Base-by-base conservation (phyloP, 2,888 invertebrate genomes). In the Adelphocoris suturalis region DNA sequence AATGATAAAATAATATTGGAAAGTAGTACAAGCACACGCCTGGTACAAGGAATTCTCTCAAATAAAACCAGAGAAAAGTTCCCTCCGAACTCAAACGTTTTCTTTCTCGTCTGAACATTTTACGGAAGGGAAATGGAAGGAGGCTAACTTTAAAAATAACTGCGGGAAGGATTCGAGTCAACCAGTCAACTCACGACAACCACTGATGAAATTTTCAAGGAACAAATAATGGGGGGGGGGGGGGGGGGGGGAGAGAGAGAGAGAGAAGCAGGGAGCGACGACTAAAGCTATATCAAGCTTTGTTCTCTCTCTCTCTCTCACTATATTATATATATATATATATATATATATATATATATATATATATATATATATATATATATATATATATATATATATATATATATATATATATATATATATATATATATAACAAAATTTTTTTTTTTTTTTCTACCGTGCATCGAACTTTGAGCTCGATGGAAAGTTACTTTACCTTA, bases 221-320 rank as follows among this genome's bases (percentile, higher is more conserved):
- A 68, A 68, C 68, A 68, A 68, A 68, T 68, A 68, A 68, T 68
- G 68, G 68, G 68, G 23, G 68, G 68, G n/a, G n/a, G n/a, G n/a
- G n/a, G n/a, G n/a, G n/a, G n/a, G n/a, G n/a, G n/a, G n/a, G n/a
- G n/a, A n/a, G n/a, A n/a, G n/a, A 23, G 23, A 23, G 13, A 68
- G 9, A 19, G 23, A 68, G 23, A 68, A 23, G 11, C 68, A 23
- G 57, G 14, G n/a, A 57, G 37, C 37, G 37, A 13, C 52, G 14
- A 23, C 68, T 23, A 23, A 68, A 68, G 23, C 68, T 23, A 68
- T 68, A 68, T 7, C 68, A 23, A 23, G 68, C 68, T 68, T 4
- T 68, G 68, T 68, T 68, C 23, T 23, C 23, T 68, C 68, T 23
- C 37, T 7, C 37, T 37, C 37, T 7, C 37, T 37, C 37, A 4